Evolutionary conservation across 2,113 vertebrate species (phyloP), one percentile per base, ranked within the genome.

Genomic region (Siphamia tubifer): DNA sequence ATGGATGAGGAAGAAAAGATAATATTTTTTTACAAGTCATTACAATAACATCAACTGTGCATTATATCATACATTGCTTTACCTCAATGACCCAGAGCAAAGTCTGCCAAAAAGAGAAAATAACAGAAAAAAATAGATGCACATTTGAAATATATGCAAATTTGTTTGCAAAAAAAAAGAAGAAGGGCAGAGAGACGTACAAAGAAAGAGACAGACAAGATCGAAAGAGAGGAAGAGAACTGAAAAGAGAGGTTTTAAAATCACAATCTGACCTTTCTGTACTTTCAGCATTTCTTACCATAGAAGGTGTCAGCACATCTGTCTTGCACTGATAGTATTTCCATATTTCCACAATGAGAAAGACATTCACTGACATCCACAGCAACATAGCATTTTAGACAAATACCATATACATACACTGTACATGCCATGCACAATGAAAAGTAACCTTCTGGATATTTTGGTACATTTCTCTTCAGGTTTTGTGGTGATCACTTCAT

Each of bases 401-500:
- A 88, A 90, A 86, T 85, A 90, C 82, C 72, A 78, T 90, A 82
- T 84, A 94, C 90, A 87, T 90, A 92, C 82, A 90, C 78, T 90
- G 91, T 90, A 92, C 88, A 93, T 84, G 88, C 90, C 91, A 93
- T 93, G 93, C 93, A 93, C 83, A 74, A 85, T 77, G 74, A 87
- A 87, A 86, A 86, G 82, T 64, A 84, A 88, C 80, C 78, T 56
- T 74, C 80, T 85, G 64, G 85, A 85, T 76, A 77, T 63, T 84
- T 62, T 74, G 78, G 47, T 80, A 70, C 58, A 53, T 83, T 64
- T 75, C 47, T 80, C 77, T 70, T 77, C 80, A 82, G 70, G 56
- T 76, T 30, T 40, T 47, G 79, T 39, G 66, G 66, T 52, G 45
- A 67, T 68, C 68, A 53, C 55, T 32, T 81, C 51, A 74, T 77